Percentiles rank a stretch among this genome's conserved stretches.
Evolutionary conservation across 2,888 invertebrate genomes (phyloP).

Genomic region (Hypomecis punctinalis): DNA sequence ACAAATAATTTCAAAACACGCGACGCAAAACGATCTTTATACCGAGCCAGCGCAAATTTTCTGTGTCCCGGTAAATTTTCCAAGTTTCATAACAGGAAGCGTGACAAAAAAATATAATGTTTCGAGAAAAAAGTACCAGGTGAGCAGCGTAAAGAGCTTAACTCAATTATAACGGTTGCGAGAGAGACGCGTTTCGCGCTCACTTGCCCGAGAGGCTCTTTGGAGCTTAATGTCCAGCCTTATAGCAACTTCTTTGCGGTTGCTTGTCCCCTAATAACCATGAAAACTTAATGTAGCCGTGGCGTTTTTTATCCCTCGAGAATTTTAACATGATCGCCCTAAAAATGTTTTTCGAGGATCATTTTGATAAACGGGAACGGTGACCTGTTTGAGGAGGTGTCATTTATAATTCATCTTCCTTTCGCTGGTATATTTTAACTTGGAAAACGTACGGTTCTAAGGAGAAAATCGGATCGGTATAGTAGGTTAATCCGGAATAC

Average conservation of each 20-base stretch:
- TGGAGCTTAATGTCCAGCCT: conserved; percentile 52
- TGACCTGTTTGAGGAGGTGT: conserved; percentile 26
- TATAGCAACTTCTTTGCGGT: conserved; percentile 39
- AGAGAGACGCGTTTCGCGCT: conserved; percentile 55
- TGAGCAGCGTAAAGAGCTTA: conserved; percentile 63
- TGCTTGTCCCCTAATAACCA: conserved; percentile 42
- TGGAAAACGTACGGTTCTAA: conserved; percentile 1
- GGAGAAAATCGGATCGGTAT: conserved; percentile 28
- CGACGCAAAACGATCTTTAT: conserved; percentile 7
- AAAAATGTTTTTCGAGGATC: conserved; percentile 20
- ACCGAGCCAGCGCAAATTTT: conserved; percentile 1
- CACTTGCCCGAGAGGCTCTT: conserved; percentile 55
- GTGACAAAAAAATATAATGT: conserved; percentile 26
- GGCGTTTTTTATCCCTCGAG: conserved; percentile 25
- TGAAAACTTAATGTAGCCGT: conserved; percentile 43
- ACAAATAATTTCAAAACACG: conserved; percentile 12
- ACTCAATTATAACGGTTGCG: conserved; percentile 63
- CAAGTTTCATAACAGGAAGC: conserved; percentile 28
- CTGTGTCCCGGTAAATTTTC: conserved; percentile 10
- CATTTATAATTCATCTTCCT: conserved; percentile 27
- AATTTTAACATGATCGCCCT: conserved; percentile 29
- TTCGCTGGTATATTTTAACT: conserved; percentile 14
- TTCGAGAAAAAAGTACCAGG: conserved; percentile 44
- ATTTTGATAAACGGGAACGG: conserved; percentile 28
- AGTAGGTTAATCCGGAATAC: conserved; percentile 39